Evolutionary conservation across 92 coral and sea anemone species (phyloP), one percentile per base, ranked within the genome.

Genomic region (Anthopleura xanthogrammica): DNA sequence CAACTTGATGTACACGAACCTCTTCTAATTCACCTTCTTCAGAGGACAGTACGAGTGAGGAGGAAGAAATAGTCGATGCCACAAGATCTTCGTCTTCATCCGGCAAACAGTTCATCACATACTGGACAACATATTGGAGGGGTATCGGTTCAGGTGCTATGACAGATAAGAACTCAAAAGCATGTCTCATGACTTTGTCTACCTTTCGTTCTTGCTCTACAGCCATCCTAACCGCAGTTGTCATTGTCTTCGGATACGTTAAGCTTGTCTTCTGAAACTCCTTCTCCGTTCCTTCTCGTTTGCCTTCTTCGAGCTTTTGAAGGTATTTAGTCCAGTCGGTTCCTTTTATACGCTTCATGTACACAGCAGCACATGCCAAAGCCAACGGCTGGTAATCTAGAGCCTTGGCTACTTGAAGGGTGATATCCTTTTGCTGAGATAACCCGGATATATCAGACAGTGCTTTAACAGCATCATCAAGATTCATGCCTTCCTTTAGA

Each of bases 401-500:
- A 10, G 41, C 48, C 20, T 72, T n/a, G 76, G 20, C 76, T 41
- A 57, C 64, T 7, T 57, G 19, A 13, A 57, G n/a, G 16, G n/a
- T 3, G 64, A 57, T 57, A 14, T 14, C n/a, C 0, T 57, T 14
- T 12, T 57, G 19, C 12, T 2, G 1, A 57, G 41, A 8, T 3
- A 22, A 12, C 16, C 76, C 76, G 4, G 76, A 72, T 10, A 72
- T 23, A 22, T 9, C 16, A 29, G 41, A 29, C 42, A 72, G 42
- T 10, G 48, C 16, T 74, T 58, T 16, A 5, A 76, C 19, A 13
- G 82, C 83, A 11, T 84, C 87, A 2, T 48, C 82, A 1, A 48
- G 41, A 52, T 77, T 56, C 87, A 78, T 85, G 52, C 87, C 87
- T 19, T 39, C 23, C n/a, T 66, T 85, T 3, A 85, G 77, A 11